Conservation (phyloP, 2,797 vertebrate genomes). For the Thripadectes ignobilis region DNA sequence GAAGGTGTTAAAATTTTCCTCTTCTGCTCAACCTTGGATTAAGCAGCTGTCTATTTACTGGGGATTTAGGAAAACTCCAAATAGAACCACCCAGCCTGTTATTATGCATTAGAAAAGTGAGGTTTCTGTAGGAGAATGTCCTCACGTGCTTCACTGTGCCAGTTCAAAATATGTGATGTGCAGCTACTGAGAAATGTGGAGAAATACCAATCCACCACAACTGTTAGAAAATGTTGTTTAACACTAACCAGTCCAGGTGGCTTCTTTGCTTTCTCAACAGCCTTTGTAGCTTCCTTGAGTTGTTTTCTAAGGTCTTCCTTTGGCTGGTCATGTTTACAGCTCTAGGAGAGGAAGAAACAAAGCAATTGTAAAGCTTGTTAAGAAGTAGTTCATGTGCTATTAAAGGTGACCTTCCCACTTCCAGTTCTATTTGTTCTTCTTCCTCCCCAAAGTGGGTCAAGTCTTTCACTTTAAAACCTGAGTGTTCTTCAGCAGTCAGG, state of each 20-base stretch:
- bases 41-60: neutral
- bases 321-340: constrained; percentile 81
- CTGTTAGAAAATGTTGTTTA: constrained; percentile 24
- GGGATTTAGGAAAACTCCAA: neutral
- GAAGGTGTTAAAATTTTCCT: neutral
- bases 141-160: neutral
- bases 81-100: neutral
- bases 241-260: constrained; percentile 79
- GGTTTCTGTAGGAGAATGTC: neutral
- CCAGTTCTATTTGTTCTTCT: constrained; percentile 84
- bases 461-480: constrained; percentile 62
- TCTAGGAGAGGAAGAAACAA: constrained; percentile 78
- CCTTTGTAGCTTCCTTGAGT: constrained; percentile 87
- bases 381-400: constrained; percentile 65
- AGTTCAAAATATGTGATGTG: neutral
- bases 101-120: constrained; percentile 19
- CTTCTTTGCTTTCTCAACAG: constrained; percentile 86
- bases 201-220: neutral
- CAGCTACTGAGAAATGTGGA: neutral
- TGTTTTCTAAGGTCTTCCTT: constrained; percentile 86
- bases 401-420: constrained; percentile 79
- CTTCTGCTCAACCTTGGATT: neutral
- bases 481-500: constrained; percentile 13
- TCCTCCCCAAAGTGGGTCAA: constrained; percentile 69
- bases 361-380: constrained; percentile 76